Percentiles rank a stretch among this genome's conserved stretches.
phyloP scores from a whole-genome alignment of 2,797 vertebrate genomes.

The Coranthus polyacanthus region DNA sequence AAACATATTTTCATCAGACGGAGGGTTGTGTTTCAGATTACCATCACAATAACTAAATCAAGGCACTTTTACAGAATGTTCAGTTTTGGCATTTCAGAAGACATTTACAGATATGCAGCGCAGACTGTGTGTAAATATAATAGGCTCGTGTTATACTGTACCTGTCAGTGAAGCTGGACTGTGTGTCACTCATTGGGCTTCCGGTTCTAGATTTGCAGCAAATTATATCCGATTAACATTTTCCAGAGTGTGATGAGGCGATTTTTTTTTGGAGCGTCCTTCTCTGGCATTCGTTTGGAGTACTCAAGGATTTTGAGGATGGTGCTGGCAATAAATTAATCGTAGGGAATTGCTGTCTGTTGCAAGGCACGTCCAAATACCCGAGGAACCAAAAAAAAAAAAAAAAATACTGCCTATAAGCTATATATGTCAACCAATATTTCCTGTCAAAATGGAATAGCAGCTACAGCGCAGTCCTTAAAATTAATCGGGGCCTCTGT shows the following conservation, averaged over 20 bases:
- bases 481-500: slow-evolving; percentile 61
- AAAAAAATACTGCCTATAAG: slow-evolving; percentile 21
- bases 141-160: slow-evolving; percentile 63
- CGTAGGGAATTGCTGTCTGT: slow-evolving; percentile 24
- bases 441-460: slow-evolving; percentile 40
- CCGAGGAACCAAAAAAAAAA: background rate
- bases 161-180: slow-evolving; percentile 97
- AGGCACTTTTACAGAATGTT: slow-evolving; percentile 6
- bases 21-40: slow-evolving; percentile 9
- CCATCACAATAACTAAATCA: slow-evolving; percentile 7
- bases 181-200: slow-evolving; percentile 99
- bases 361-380: slow-evolving; percentile 55
- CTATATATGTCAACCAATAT: slow-evolving; percentile 34
- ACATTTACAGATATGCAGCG: slow-evolving; percentile 1
- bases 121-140: slow-evolving; percentile 1
- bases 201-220: slow-evolving; percentile 89
- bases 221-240: slow-evolving; percentile 94
- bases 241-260: slow-evolving; percentile 80
- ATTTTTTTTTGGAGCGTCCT: slow-evolving; percentile 67
- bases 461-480: slow-evolving; percentile 56
- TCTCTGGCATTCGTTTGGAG: slow-evolving; percentile 72
- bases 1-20: slow-evolving; percentile 24
- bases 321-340: slow-evolving; percentile 46
- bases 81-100: background rate
- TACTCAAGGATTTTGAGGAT: slow-evolving; percentile 49